Conservation (phyloP, 2,888 invertebrate species). For the Byasa hedistus region DNA sequence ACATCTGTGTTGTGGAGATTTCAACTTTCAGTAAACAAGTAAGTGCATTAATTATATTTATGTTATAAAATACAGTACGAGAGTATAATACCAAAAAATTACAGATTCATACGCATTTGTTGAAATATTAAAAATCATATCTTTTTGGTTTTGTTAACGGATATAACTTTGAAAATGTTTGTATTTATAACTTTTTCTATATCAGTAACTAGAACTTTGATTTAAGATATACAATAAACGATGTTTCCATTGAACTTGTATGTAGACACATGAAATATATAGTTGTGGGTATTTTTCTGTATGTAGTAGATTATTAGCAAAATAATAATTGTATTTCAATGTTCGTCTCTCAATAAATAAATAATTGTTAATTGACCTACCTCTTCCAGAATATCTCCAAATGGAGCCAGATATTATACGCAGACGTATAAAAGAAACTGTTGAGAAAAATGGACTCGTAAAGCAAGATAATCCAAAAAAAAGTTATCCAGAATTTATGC, state of each 20-base stretch:
- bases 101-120: no score
- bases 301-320: background rate
- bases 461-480: slow-evolving; percentile 41
- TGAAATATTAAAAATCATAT: no score
- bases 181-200: no score
- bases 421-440: slow-evolving; percentile 35
- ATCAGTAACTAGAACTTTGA: no score
- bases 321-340: background rate
- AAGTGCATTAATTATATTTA: slow-evolving; percentile 4
- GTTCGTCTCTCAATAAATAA: background rate
- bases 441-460: slow-evolving; percentile 45
- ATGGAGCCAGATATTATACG: slow-evolving; percentile 34
- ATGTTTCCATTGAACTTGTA: no score
- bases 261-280: no score
- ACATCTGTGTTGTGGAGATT: background rate
- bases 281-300: background rate
- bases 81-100: no score
- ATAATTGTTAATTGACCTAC: background rate
- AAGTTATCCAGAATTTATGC: slow-evolving; percentile 75
- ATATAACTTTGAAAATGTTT: no score
- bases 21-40: background rate
- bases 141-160: no score
- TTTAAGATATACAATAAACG: no score
- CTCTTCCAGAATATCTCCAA: slow-evolving; percentile 12
- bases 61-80: background rate